Conservation (phyloP, 1,140 invertebrate genomes). For the Diabrotica undecimpunctata region DNA sequence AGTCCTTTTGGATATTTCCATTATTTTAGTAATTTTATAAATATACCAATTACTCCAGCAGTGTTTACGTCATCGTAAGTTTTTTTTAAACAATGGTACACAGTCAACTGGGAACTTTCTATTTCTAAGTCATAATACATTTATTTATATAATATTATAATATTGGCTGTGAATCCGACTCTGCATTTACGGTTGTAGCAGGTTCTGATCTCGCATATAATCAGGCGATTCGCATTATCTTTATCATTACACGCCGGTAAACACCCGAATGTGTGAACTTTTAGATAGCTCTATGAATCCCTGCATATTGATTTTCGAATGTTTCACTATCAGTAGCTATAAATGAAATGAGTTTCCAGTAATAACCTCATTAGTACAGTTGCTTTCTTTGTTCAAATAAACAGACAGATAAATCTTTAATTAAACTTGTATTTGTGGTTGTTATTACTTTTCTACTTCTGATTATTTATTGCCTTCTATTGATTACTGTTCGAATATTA, state of each 20-base stretch:
- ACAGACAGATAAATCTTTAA: constrained; percentile 11
- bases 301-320: not conserved
- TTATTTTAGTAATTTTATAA: too few relatives aligned
- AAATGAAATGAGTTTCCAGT: not conserved
- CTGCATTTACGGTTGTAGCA: not conserved
- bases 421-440: not conserved
- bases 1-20: too few relatives aligned
- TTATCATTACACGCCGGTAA: constrained; percentile 29
- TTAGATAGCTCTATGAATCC: not conserved
- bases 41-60: too few relatives aligned
- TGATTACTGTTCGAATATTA: too few relatives aligned
- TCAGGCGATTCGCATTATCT: constrained; percentile 31
- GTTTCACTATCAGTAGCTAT: not conserved
- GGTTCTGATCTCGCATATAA: constrained; percentile 28
- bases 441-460: too few relatives aligned
- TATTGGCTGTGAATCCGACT: too few relatives aligned
- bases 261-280: not conserved
- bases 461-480: too few relatives aligned
- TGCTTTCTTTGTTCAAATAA: constrained; percentile 25
- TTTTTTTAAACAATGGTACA: too few relatives aligned
- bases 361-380: constrained; percentile 25
- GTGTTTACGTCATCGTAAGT: too few relatives aligned
- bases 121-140: too few relatives aligned
- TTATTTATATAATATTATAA: too few relatives aligned
- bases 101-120: too few relatives aligned